These are phyloP conservation scores for Lacerta viridis DNA, from an alignment of 2,797 vertebrate species.

Conservation along the genomic window DNA sequence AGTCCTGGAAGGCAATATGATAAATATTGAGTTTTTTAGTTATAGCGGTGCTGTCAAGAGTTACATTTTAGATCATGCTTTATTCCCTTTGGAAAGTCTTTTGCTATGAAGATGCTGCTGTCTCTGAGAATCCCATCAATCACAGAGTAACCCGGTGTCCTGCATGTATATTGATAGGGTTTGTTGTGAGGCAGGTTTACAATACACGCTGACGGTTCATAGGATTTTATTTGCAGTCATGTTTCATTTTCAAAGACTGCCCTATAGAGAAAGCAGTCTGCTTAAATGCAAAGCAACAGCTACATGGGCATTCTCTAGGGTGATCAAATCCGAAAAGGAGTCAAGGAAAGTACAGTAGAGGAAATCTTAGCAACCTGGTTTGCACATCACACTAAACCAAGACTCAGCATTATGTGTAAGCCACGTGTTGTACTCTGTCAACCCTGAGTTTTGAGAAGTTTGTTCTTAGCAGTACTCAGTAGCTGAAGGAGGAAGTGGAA, in stretches of 20 bases:
- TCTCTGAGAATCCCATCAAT: slow-evolving; percentile 34
- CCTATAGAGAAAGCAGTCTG: slow-evolving; percentile 2
- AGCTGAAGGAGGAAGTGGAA: too few relatives aligned
- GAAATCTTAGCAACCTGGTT: not conserved
- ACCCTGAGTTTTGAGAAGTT: too few relatives aligned
- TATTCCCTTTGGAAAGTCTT: slow-evolving; percentile 33
- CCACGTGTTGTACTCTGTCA: too few relatives aligned
- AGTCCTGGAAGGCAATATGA: slow-evolving; percentile 36
- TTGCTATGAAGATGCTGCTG: slow-evolving; percentile 39
- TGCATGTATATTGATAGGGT: slow-evolving; percentile 30
- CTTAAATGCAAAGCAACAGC: not conserved
- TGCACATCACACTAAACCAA: too few relatives aligned
- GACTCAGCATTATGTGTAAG: too few relatives aligned
- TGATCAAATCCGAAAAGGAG: not conserved
- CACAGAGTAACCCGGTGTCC: not conserved
- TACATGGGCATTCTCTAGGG: not conserved
- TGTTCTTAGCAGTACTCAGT: too few relatives aligned
- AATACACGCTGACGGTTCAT: slow-evolving; percentile 22
- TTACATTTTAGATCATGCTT: slow-evolving; percentile 34
- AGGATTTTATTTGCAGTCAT: not conserved
- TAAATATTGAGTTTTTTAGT: slow-evolving; percentile 40
- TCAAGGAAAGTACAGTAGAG: not conserved
- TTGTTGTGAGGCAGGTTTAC: slow-evolving; percentile 13
- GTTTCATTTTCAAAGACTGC: slow-evolving; percentile 16
- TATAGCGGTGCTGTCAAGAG: slow-evolving; percentile 11